phyloP scores from a whole-genome alignment of 2,797 vertebrate species.

The Epinephelus malabaricus region DNA sequence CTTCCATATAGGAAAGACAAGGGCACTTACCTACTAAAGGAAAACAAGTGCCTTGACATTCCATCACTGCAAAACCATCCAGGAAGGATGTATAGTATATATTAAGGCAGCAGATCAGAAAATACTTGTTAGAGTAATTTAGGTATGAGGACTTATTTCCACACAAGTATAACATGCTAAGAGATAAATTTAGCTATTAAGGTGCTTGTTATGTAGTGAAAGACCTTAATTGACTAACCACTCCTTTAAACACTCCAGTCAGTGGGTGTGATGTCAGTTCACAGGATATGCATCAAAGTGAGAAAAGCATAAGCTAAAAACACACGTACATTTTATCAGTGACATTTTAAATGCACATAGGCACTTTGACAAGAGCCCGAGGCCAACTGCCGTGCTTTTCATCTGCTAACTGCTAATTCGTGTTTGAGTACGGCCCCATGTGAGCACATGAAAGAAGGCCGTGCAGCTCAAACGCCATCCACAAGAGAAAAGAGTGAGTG shows the following conservation, averaged over 20 bases:
- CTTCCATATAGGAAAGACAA: too few relatives aligned
- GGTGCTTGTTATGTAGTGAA: background rate
- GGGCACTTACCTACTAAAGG: too few relatives aligned
- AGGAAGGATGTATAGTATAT: too few relatives aligned
- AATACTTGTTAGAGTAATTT: background rate
- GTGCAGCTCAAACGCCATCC: background rate
- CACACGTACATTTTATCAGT: conserved; percentile 23
- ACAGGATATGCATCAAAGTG: background rate
- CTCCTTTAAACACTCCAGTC: background rate
- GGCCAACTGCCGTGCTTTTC: conserved; percentile 20
- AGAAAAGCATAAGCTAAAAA: conserved; percentile 15
- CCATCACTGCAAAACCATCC: too few relatives aligned
- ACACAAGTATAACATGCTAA: background rate
- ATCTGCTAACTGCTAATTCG: conserved; percentile 41
- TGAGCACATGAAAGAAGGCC: conserved; percentile 27
- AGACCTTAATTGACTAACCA: background rate
- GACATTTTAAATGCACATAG: conserved; percentile 36
- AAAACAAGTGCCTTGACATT: too few relatives aligned
- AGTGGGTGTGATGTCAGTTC: background rate
- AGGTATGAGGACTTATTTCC: background rate
- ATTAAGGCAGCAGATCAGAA: background rate
- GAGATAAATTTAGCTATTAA: background rate
- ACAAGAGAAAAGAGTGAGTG: conserved; percentile 4
- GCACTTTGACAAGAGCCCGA: conserved; percentile 38
- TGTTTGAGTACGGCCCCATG: conserved; percentile 14